phyloP scores from a whole-genome alignment of 2,888 invertebrate genomes.

The Metellina segmentata region DNA sequence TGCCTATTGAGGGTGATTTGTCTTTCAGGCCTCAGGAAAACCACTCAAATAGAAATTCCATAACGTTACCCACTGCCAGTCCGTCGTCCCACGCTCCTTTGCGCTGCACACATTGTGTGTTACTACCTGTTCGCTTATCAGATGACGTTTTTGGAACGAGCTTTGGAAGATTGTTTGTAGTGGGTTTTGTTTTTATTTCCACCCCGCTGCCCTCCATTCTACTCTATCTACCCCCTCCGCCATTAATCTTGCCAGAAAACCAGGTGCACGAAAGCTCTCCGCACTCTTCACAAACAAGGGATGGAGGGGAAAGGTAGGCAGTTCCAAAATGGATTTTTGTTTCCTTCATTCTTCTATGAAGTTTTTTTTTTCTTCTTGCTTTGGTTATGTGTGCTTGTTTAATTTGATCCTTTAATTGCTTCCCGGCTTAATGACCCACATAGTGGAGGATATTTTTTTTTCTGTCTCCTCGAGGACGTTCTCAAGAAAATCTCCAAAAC shows the following conservation, averaged over 20 bases:
- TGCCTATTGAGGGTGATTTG: not conserved
- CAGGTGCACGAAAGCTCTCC: conserved; percentile 61
- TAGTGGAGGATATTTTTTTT: conserved; percentile 13
- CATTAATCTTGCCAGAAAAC: conserved; percentile 72
- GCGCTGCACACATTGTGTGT: conserved; percentile 6
- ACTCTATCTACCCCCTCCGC: conserved; percentile 40
- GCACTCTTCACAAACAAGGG: conserved; percentile 8
- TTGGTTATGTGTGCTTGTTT: conserved; percentile 55
- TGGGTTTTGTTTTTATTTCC: conserved; percentile 44
- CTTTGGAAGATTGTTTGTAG: conserved; percentile 46
- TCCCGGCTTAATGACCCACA: conserved; percentile 72
- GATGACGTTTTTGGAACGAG: conserved; percentile 66
- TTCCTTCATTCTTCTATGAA: conserved; percentile 1
- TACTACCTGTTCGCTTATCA: conserved; percentile 62
- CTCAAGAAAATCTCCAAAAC: not conserved
- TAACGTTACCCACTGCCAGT: not conserved
- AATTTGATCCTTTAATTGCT: conserved; percentile 74
- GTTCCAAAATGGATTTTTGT: conserved; percentile 56
- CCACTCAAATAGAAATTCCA: not conserved
- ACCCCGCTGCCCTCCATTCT: conserved; percentile 58
- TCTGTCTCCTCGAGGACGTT: conserved; percentile 11
- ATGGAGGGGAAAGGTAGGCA: not conserved
- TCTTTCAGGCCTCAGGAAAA: conserved; percentile 17
- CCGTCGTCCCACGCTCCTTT: conserved; percentile 47
- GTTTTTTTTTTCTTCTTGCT: conserved; percentile 18